phyloP scores from a whole-genome alignment of 2,113 vertebrate species.

The Tetraodon nigroviridis region DNA sequence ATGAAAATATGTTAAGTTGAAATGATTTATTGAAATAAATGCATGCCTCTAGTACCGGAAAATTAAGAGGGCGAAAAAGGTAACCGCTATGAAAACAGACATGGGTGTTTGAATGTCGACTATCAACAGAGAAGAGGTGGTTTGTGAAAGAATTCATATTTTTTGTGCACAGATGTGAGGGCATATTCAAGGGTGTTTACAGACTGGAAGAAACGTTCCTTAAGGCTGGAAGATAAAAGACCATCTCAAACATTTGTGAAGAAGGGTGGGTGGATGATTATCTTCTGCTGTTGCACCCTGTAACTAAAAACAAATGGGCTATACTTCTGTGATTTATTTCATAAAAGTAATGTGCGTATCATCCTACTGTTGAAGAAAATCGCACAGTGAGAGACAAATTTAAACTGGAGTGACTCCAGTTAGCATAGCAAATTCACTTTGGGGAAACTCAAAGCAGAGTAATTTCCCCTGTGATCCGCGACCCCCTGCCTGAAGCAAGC shows the following conservation, averaged over 20 bases:
- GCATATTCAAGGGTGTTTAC: too few species aligned
- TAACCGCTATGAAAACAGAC: not conserved
- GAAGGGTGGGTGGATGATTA: too few species aligned
- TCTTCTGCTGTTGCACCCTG: too few species aligned
- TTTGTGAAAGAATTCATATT: too few species aligned
- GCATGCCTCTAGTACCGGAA: not conserved
- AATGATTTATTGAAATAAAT: conserved; percentile 26
- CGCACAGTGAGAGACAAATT: conserved; percentile 15
- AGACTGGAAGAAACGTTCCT: too few species aligned
- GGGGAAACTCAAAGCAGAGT: conserved; percentile 56
- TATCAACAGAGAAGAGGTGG: too few species aligned
- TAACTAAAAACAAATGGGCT: not conserved
- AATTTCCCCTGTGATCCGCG: conserved; percentile 54
- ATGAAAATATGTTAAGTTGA: conserved; percentile 8
- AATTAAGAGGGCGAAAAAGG: conserved; percentile 5
- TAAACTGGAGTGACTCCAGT: conserved; percentile 32
- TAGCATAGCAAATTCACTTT: conserved; percentile 33
- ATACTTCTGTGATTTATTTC: conserved; percentile 13
- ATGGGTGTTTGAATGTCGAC: too few species aligned
- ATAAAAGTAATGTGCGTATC: conserved; percentile 4
- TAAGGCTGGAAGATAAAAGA: too few species aligned
- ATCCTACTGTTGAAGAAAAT: conserved; percentile 22
- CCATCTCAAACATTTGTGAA: too few species aligned
- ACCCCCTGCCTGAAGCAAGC: conserved; percentile 37
- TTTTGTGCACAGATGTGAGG: too few species aligned